phyloP scores from a whole-genome alignment of 2,797 vertebrate species.

The Gephyroberyx darwinii region DNA sequence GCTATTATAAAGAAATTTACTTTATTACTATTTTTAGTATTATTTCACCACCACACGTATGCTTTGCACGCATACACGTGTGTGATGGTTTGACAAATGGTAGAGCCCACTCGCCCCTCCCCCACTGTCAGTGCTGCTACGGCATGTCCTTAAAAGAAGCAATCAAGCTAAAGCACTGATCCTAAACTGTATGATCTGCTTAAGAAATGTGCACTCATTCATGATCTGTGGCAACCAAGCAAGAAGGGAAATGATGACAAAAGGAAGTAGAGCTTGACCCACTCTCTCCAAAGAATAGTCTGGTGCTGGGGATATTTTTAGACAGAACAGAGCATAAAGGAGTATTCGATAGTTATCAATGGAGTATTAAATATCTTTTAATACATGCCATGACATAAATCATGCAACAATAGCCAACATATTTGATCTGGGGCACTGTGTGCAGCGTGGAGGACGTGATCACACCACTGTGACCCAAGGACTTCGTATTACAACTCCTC shows the following conservation, averaged over 20 bases:
- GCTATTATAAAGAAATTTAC: too few relatives aligned
- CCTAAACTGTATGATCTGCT: conserved; percentile 78
- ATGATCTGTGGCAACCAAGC: conserved; percentile 60
- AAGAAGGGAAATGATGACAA: conserved; percentile 1
- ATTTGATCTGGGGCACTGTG: neutral
- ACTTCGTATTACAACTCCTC: neutral
- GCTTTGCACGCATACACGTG: conserved; percentile 1
- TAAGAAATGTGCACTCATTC: conserved; percentile 68
- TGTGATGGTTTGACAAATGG: conserved; percentile 21
- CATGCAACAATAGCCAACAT: neutral
- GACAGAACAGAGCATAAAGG: neutral
- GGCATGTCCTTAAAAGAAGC: conserved; percentile 78
- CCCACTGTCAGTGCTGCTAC: conserved; percentile 28
- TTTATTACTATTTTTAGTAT: too few relatives aligned
- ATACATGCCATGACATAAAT: neutral
- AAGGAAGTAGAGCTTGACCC: conserved; percentile 29
- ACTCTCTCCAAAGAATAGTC: conserved; percentile 7
- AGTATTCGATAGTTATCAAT: neutral
- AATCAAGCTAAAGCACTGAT: conserved; percentile 81
- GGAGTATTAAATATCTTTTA: neutral
- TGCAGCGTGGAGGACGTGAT: neutral
- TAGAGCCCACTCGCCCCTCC: conserved; percentile 27
- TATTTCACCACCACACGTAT: neutral
- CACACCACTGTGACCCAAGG: conserved; percentile 15
- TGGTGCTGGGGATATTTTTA: conserved; percentile 9